These are phyloP conservation scores for Leptopterna dolabrata DNA, from an alignment of 2,888 invertebrate species.

Conservation along the genomic window DNA sequence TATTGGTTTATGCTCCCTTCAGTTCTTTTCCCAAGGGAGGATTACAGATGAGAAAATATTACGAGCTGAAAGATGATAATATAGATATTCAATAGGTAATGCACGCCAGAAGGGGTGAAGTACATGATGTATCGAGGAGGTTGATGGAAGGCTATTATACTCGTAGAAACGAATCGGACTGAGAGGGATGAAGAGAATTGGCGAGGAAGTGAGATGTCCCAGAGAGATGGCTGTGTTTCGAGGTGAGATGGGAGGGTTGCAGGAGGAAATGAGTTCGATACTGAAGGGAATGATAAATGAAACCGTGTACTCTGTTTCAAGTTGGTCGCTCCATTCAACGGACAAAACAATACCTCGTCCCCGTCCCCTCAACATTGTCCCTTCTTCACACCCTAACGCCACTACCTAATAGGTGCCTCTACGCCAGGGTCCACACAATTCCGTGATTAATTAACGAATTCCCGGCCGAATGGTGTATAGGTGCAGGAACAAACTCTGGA, in stretches of 20 bases:
- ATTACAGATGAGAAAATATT: background rate
- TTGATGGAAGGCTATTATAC: background rate
- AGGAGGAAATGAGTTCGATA: background rate
- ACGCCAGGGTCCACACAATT: background rate
- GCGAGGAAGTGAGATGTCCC: background rate
- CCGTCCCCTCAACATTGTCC: background rate
- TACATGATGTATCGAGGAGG: background rate
- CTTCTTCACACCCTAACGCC: background rate
- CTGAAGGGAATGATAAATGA: background rate
- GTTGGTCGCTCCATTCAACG: background rate
- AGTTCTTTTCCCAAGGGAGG: background rate
- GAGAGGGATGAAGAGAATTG: background rate
- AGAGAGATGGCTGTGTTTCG: background rate
- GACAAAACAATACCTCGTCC: background rate
- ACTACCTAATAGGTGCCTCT: background rate
- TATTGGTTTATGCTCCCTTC: too few species aligned
- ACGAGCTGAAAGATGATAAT: background rate
- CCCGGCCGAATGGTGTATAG: background rate
- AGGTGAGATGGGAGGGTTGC: background rate
- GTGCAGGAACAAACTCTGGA: background rate
- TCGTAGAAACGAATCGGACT: background rate
- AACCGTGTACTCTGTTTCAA: slow-evolving; percentile 1
- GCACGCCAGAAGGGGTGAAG: background rate
- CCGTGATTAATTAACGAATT: slow-evolving; percentile 4
- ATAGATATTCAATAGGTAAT: background rate